These are phyloP conservation scores for Drosophila teissieri DNA, from an alignment of 1,140 invertebrate genomes.

Conservation along the genomic window DNA sequence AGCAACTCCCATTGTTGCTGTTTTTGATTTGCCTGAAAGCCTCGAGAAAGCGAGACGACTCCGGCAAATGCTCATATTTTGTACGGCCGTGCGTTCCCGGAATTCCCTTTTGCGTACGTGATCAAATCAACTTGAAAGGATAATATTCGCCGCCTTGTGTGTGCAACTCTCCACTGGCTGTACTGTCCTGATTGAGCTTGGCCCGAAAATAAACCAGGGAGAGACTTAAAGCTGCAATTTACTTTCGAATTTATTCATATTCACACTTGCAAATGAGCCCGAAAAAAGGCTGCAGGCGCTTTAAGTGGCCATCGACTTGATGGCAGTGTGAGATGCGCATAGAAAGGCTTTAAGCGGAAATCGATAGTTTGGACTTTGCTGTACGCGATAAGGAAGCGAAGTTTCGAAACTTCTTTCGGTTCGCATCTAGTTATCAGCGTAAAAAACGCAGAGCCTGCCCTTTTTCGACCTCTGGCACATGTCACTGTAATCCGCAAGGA, in stretches of 20 bases:
- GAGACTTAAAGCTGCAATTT: conserved; percentile 79
- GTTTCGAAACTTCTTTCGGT: neutral
- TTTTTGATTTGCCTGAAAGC: conserved; percentile 83
- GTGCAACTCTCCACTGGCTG: conserved; percentile 29
- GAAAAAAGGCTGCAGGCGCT: conserved; percentile 40
- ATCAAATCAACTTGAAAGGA: conserved; percentile 85
- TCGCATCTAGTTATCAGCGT: conserved; percentile 21
- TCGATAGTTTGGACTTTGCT: conserved; percentile 9
- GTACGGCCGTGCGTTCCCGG: conserved; percentile 71
- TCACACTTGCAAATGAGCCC: conserved; percentile 80
- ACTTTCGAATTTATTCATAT: conserved; percentile 84
- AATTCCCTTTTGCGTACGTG: conserved; percentile 84
- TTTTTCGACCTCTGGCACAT: conserved; percentile 59
- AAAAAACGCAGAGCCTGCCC: conserved; percentile 10
- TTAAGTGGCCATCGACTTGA: conserved; percentile 31
- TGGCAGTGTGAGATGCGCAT: conserved; percentile 12
- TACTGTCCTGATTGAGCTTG: conserved; percentile 37
- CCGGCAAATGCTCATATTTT: conserved; percentile 71
- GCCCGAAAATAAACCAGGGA: conserved; percentile 18
- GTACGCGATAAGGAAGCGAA: neutral
- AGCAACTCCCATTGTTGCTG: conserved; percentile 58
- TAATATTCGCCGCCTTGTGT: conserved; percentile 80
- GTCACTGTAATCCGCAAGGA: conserved; percentile 80
- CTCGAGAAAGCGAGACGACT: conserved; percentile 52
- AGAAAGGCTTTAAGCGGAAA: conserved; percentile 13